A percentile compares a stretch with the other conserved stretches of the same genome.
Conservation (phyloP, 2,888 invertebrate genomes). For the Choristoneura rosaceana region DNA sequence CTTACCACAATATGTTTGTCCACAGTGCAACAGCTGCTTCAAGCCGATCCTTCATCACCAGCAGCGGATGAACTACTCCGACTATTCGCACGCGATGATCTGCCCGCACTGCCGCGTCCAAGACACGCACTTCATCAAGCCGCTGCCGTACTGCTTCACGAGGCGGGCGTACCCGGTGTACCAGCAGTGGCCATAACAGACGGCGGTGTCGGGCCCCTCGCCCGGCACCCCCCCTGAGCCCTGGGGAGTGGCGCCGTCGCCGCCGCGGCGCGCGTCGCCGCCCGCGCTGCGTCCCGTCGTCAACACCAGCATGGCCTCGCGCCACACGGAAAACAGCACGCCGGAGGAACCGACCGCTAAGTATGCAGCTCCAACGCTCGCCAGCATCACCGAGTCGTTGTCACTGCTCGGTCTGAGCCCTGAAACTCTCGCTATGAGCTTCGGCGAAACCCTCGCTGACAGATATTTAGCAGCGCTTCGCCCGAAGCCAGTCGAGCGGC, state of each 20-base stretch:
- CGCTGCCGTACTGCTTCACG: constrained; percentile 93
- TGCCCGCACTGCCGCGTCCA: constrained; percentile 96
- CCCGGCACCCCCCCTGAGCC: constrained; percentile 80
- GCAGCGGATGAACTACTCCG: constrained; percentile 95
- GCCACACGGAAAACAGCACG: constrained; percentile 58
- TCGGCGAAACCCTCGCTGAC: constrained; percentile 79
- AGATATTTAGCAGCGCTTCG: constrained; percentile 76
- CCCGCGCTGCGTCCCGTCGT: constrained; percentile 79
- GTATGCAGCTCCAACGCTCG: constrained; percentile 66
- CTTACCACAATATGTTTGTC: constrained; percentile 38
- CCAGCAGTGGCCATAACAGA: constrained; percentile 95
- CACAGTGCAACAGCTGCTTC: constrained; percentile 96
- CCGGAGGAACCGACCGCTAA: constrained; percentile 61
- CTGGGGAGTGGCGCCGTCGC: constrained; percentile 73
- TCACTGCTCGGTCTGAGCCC: constrained; percentile 76
- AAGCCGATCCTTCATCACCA: constrained; percentile 94
- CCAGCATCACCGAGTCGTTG: constrained; percentile 77
- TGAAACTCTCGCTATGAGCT: constrained; percentile 76
- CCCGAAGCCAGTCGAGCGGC: constrained; percentile 57
- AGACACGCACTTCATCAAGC: constrained; percentile 98
- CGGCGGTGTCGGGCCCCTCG: constrained; percentile 88
- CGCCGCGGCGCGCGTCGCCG: constrained; percentile 76
- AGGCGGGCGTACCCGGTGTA: constrained; percentile 88
- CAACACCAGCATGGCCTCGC: constrained; percentile 82
- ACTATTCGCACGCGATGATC: constrained; percentile 96